Evolutionary conservation across 1,140 invertebrate species (phyloP), one percentile per base, ranked within the genome.

Genomic region (Acromyrmex heyeri): DNA sequence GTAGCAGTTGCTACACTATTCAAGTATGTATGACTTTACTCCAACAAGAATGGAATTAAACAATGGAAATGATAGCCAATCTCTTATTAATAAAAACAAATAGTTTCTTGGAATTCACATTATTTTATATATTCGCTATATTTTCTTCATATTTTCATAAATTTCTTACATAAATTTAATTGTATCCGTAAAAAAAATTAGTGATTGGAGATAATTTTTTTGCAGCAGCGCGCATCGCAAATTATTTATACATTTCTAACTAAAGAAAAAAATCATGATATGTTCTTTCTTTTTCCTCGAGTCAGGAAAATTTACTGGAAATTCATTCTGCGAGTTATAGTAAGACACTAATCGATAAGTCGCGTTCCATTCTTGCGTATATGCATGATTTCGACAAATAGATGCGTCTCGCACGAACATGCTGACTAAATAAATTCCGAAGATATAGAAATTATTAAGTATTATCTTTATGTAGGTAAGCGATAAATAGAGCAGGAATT

Each of bases 381-480:
- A 8, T 38, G 64, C 21, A 57, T 27, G 24, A 81, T 70, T 59
- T 10, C 16, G 78, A 27, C 10, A n/a, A 78, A n/a, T 53, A 30
- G 12, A 50, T 65, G 44, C 34, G 64, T 38, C 27, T 64, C 59
- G 48, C 21, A 7, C 48, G 18, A 62, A 44, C 38, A 44, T 44
- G 38, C 38, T 6, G 48, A 53, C 10, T 6, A 38, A 55, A 50
- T 38, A n/a, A 70, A 70, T 10, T 10, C 24, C 61, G 24, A 50
- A 44, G 12, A 21, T 57, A 70, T 27, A 57, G 50, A 44, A 55
- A 5, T 38, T 44, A 16, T 27, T 65, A 27, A 69, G 7, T 67
- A 34, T 79, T 79, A 67, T 48, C 16, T 70, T 81, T 30, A 18
- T 69, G 12, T 81, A 70, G 5, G 4, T 65, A 48, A 70, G 21